Evolutionary conservation across 1,140 invertebrate genomes (phyloP), one percentile per base, ranked within the genome.

Genomic region (Sycophaga agraensis): DNA sequence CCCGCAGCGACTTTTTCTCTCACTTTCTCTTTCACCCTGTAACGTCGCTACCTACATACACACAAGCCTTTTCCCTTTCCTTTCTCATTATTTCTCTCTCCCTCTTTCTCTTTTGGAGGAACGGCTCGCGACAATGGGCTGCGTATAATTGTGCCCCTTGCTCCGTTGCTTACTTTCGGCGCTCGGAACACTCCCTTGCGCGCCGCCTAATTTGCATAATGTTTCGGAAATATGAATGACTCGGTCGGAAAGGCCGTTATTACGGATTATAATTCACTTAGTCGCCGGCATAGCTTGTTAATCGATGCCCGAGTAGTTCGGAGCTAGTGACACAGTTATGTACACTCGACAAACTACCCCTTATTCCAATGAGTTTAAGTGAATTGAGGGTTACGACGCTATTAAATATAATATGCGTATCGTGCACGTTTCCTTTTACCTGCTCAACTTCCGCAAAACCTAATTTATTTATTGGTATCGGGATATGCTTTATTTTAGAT

Each of bases 171-270:
- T n/a, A n/a, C n/a, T n/a, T n/a, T n/a, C n/a, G n/a, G n/a, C n/a
- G n/a, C n/a, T n/a, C n/a, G n/a, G n/a, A n/a, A n/a, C n/a, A n/a
- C n/a, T n/a, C n/a, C n/a, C n/a, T n/a, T n/a, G n/a, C n/a, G n/a
- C n/a, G n/a, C n/a, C n/a, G n/a, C n/a, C n/a, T 22, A 42, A 53
- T 60, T 60, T 60, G 40, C 49, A 60, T 60, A 60, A 60, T 60
- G 49, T 53, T 60, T 60, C 40, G 40, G 40, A 60, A 60, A 60
- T 43, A 31, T 50, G 57, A 43, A 59, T 43, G 46, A 45, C 48
- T 45, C 17, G 28, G 22, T 28, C 12, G 39, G 40, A 53, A 45
- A 19, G 48, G 24, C 14, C 21, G 45, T 50, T 50, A 50, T 50
- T 49, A 22, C 26, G 34, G 26, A 22, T 59, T 42, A 34, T 50